phyloP scores from a whole-genome alignment of 2,888 invertebrate species.

The Agelastica alni region DNA sequence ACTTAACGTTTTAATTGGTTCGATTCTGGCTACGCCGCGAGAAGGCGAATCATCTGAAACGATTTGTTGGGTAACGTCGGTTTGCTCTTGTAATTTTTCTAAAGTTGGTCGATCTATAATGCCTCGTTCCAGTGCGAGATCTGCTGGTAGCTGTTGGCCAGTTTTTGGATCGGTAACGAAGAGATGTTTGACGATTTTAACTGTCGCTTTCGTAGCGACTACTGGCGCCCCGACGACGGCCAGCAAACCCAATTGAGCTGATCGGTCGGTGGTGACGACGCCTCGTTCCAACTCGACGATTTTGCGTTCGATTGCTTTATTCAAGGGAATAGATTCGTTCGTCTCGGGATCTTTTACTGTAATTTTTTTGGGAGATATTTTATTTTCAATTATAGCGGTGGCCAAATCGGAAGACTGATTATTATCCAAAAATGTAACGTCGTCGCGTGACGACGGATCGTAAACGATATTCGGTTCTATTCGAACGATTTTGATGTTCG shows the following conservation, averaged over 20 bases:
- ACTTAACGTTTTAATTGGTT: slow-evolving; percentile 44
- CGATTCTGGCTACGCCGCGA: slow-evolving; percentile 24
- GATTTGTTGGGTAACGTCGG: slow-evolving; percentile 52
- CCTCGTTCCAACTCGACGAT: slow-evolving; percentile 74
- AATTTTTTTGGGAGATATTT: slow-evolving; percentile 70
- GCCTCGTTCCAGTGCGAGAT: slow-evolving; percentile 79
- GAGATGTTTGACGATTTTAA: slow-evolving; percentile 63
- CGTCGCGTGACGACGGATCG: slow-evolving; percentile 71
- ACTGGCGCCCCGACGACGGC: slow-evolving; percentile 76
- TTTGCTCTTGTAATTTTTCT: slow-evolving; percentile 57
- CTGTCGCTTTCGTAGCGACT: slow-evolving; percentile 70
- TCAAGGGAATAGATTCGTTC: slow-evolving; percentile 68
- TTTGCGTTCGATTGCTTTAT: slow-evolving; percentile 77
- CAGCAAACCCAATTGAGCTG: slow-evolving; percentile 77
- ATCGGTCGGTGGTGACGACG: slow-evolving; percentile 73
- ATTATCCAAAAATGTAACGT: slow-evolving; percentile 71
- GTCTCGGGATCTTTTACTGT: slow-evolving; percentile 72
- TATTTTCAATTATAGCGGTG: slow-evolving; percentile 76
- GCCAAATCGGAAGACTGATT: slow-evolving; percentile 74
- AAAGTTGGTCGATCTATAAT: slow-evolving; percentile 66
- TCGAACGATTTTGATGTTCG: slow-evolving; percentile 68
- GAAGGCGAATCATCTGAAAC: slow-evolving; percentile 48
- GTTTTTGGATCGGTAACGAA: slow-evolving; percentile 80
- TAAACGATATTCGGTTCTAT: slow-evolving; percentile 75
- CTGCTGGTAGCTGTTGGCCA: slow-evolving; percentile 77